Base-by-base conservation (phyloP, 2,113 vertebrate species). In the Ictalurus furcatus region DNA sequence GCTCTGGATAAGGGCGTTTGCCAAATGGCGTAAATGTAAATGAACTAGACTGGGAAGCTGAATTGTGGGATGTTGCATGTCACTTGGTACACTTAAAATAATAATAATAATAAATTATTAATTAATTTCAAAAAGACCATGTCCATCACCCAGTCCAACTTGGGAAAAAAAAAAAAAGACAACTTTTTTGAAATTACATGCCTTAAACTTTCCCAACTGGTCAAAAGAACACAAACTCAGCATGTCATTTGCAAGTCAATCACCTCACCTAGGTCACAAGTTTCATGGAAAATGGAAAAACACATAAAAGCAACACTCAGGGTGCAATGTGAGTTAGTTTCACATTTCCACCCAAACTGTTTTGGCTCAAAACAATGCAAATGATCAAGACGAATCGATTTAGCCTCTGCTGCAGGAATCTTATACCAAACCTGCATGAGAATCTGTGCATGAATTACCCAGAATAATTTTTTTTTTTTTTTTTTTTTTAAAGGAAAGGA, bases 191-290 rank as follows among this genome's bases (percentile, higher is more conserved):
- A 6, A 74, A 83, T 78, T 28, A 28, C 48, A 54, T 34, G 17
- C 44, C 7, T 82, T 90, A 67, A 69, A 83, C 69, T 90, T 79
- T 80, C 78, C 81, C 59, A 84, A 81, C 56, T 80, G n/a, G 19
- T 19, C 28, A 37, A 71, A 84, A 61, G 19, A 21, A 23, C 80
- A 84, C 34, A 74, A 21, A 85, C 17, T 85, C 58, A 61, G 58
- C 80, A 78, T 89, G 88, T 54, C 40, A 91, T 91, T 89, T 91
- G 86, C 90, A 91, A 89, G 86, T 91, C 90, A 91, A 85, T 84
- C 67, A 86, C 23, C 69, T 88, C 85, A 89, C 82, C 81, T 85
- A 85, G 82, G 90, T 58, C 58, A 89, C 88, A 89, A 37, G 74
- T 73, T 87, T 87, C 82, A 87, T 37, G 59, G 88, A 73, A 63